Conservation (phyloP, 2,113 vertebrate species). For the Balaeniceps rex region DNA sequence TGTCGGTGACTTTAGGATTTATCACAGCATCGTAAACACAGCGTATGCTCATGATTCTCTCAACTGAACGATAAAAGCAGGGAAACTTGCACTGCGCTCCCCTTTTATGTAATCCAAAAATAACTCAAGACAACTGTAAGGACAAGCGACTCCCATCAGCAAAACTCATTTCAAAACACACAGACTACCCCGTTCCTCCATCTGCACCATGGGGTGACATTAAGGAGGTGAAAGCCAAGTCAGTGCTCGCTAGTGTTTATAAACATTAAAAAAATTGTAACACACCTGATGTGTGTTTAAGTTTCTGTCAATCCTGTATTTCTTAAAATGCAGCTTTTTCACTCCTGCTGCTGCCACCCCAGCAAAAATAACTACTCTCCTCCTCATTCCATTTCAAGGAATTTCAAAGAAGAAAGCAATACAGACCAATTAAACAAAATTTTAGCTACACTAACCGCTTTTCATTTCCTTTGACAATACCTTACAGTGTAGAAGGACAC, state of each 20-base stretch:
- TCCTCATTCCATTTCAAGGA: not conserved
- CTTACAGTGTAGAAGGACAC: not conserved
- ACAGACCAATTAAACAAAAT: rapidly evolving
- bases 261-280: not conserved
- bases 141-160: not conserved
- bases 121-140: not conserved
- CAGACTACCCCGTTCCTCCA: not conserved
- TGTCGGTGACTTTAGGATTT: not conserved
- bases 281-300: not conserved
- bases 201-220: rapidly evolving
- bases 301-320: not conserved
- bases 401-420: not conserved
- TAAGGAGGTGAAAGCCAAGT: not conserved
- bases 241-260: not conserved
- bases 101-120: not conserved
- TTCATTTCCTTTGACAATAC: not conserved
- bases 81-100: rapidly evolving
- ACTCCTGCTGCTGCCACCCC: not conserved
- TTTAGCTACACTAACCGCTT: not conserved
- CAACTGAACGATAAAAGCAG: not conserved
- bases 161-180: no score
- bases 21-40: not conserved
- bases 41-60: rapidly evolving
- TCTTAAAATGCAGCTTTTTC: not conserved
- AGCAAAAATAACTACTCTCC: not conserved